Conservation (phyloP, 2,888 invertebrate species). For the Dexiosoma caninum region DNA sequence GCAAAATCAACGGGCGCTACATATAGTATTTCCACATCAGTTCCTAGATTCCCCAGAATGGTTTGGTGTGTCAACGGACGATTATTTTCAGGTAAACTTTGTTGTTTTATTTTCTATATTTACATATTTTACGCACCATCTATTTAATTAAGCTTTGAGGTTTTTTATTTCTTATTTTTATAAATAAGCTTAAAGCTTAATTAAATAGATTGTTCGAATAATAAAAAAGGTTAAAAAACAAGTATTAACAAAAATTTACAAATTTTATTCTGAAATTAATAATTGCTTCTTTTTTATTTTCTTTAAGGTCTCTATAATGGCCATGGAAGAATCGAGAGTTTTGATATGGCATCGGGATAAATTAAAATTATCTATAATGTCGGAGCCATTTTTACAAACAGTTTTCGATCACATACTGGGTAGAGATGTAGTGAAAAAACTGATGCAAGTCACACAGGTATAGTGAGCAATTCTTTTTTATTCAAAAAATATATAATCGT, state of each 20-base stretch:
- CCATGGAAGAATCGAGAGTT: conserved; percentile 90
- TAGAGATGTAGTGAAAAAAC: conserved; percentile 90
- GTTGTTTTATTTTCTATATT: background rate
- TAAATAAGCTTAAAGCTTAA: too few relatives aligned
- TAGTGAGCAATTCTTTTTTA: too few relatives aligned
- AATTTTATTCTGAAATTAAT: too few relatives aligned
- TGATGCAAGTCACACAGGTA: conserved; percentile 86
- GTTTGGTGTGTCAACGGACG: conserved; percentile 92
- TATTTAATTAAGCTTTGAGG: too few relatives aligned
- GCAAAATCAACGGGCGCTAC: conserved; percentile 89
- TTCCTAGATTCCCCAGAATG: conserved; percentile 93
- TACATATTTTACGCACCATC: background rate
- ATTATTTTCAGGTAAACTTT: conserved; percentile 89
- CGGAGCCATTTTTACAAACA: conserved; percentile 88
- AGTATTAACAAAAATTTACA: too few relatives aligned
- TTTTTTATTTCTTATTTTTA: too few relatives aligned
- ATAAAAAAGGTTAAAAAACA: too few relatives aligned
- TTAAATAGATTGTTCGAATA: too few relatives aligned
- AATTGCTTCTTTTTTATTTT: background rate
- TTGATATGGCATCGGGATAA: conserved; percentile 92
- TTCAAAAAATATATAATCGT: too few relatives aligned
- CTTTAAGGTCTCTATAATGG: conserved; percentile 88
- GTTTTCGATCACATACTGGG: conserved; percentile 92
- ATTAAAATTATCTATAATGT: conserved; percentile 89
- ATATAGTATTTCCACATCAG: conserved; percentile 91